phyloP scores from a whole-genome alignment of 2,113 vertebrate genomes.

The Pristiophorus japonicus region DNA sequence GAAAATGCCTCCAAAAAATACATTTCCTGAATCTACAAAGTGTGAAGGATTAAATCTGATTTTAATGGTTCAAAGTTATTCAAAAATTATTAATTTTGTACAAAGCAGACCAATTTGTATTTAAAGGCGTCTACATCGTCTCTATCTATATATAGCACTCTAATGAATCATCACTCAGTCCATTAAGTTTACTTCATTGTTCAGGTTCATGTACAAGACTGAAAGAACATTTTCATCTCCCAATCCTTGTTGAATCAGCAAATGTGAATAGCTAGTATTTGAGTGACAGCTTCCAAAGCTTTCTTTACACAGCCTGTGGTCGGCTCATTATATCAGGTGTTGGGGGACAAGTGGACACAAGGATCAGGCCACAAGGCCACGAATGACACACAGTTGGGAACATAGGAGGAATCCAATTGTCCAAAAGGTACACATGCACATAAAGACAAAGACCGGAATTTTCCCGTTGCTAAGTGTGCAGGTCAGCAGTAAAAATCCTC shows the following conservation, averaged over 20 bases:
- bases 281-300: no score
- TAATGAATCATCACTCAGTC: not conserved
- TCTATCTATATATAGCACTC: not conserved
- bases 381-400: not conserved
- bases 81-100: not conserved
- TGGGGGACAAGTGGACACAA: not conserved
- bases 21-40: no score
- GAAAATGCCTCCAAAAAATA: no score
- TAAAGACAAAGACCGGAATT: no score
- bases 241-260: no score
- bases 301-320: not conserved
- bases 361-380: not conserved
- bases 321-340: not conserved
- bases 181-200: no score
- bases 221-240: no score
- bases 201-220: no score
- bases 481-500: no score
- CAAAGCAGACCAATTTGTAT: not conserved
- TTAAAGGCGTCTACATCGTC: not conserved
- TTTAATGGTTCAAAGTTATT: not conserved
- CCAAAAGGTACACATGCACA: not conserved
- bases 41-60: not conserved
- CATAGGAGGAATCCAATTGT: not conserved
- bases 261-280: no score
- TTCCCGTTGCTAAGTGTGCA: no score